phyloP scores from a whole-genome alignment of 2,888 invertebrate species.

The Andrena bucephala region DNA sequence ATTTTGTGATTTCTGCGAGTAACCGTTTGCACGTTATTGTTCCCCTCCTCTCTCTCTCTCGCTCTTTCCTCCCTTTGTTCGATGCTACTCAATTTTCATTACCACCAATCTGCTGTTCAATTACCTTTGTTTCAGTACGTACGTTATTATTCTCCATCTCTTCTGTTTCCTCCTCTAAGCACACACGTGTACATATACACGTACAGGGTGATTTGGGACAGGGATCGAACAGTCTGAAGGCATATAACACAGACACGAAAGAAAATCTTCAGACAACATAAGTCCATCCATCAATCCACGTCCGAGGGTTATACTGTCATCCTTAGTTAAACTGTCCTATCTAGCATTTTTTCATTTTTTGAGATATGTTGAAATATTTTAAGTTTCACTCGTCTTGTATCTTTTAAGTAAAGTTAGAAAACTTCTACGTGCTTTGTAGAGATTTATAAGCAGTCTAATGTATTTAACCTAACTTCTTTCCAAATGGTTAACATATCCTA shows the following conservation, averaged over 20 bases:
- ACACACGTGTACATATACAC: neutral
- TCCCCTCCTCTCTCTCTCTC: constrained; percentile 7
- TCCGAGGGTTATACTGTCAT: no score
- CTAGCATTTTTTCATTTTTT: no score
- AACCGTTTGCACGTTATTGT: neutral
- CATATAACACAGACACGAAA: neutral
- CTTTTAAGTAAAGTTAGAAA: no score
- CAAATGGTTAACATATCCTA: no score
- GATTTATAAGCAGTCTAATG: no score
- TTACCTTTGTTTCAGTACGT: constrained; percentile 8
- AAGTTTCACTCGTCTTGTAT: no score
- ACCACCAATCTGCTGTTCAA: constrained; percentile 2
- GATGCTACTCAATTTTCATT: constrained; percentile 12
- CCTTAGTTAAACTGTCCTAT: no score
- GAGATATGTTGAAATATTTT: no score
- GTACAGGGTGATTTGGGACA: neutral
- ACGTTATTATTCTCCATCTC: neutral
- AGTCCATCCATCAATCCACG: no score
- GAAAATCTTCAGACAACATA: no score
- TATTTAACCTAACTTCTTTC: no score
- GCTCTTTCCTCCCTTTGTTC: neutral
- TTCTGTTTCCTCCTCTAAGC: neutral
- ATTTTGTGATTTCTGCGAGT: constrained; percentile 40
- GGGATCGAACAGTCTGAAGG: neutral
- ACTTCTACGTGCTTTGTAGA: no score